Evolutionary conservation across 2,888 invertebrate species (phyloP).

Genomic region (Cremastinae sp.): DNA sequence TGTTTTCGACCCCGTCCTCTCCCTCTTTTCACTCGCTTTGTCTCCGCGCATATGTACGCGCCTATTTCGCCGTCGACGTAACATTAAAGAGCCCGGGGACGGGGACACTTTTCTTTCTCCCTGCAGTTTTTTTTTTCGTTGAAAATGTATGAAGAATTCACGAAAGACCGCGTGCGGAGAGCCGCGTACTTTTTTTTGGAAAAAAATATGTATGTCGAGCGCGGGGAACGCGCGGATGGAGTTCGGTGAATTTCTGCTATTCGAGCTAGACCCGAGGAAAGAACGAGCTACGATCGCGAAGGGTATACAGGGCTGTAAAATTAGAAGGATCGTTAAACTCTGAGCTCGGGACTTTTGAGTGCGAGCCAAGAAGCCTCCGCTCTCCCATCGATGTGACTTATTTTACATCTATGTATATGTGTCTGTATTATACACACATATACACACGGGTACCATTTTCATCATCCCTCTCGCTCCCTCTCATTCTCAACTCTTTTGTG

Average conservation of each 20-base stretch:
- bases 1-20: constrained; percentile 37
- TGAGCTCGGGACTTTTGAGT: constrained; percentile 62
- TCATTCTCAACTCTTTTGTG: constrained; percentile 17
- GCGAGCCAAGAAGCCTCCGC: constrained; percentile 67
- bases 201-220: background rate
- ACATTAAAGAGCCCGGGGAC: no score
- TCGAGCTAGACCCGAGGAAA: constrained; percentile 68
- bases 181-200: background rate
- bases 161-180: no score
- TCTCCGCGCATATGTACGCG: background rate
- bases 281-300: constrained; percentile 20
- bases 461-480: constrained; percentile 29
- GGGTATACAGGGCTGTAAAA: constrained; percentile 66
- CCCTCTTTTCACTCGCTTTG: background rate
- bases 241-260: constrained; percentile 57
- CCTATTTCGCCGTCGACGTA: no score
- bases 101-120: background rate
- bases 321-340: constrained; percentile 75
- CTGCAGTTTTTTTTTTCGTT: background rate
- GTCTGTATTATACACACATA: background rate
- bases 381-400: constrained; percentile 23
- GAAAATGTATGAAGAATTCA: background rate
- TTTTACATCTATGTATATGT: no score
- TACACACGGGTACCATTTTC: constrained; percentile 16
- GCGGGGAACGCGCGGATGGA: constrained; percentile 22